These are phyloP conservation scores for Tenualosa ilisha DNA, from an alignment of 2,797 vertebrate genomes.

Conservation along the genomic window DNA sequence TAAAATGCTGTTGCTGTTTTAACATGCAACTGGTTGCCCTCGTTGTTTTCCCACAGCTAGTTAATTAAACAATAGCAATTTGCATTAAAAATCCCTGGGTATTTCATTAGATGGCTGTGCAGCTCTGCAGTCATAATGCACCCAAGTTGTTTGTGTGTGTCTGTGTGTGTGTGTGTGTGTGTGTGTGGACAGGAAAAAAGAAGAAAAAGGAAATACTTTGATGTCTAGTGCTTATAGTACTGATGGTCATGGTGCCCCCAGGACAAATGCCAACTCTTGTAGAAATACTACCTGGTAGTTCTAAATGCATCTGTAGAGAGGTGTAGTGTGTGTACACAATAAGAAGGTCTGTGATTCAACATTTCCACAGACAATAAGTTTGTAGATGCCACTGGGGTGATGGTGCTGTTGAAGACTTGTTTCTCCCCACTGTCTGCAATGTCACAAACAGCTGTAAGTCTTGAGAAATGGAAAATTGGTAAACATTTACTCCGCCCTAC, in stretches of 20 bases:
- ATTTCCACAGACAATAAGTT: neutral
- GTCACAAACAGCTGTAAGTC: neutral
- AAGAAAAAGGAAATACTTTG: neutral
- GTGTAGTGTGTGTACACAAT: neutral
- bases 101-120: constrained; percentile 18
- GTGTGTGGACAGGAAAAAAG: neutral
- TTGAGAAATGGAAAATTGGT: neutral
- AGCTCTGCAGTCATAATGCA: neutral
- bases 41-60: neutral
- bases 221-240: neutral
- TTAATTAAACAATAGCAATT: constrained; percentile 14
- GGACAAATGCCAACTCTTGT: neutral
- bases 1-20: neutral
- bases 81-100: constrained; percentile 20
- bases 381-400: neutral
- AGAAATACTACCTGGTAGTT: neutral
- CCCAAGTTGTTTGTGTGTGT: too few species aligned
- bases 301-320: neutral
- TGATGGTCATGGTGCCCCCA: neutral
- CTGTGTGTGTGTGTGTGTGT: too few species aligned
- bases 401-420: neutral
- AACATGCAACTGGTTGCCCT: neutral
- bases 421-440: neutral
- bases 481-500: neutral
- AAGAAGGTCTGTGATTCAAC: neutral